Evolutionary conservation across 1,140 invertebrate species (phyloP).

Genomic region (Papilio polyxenes): DNA sequence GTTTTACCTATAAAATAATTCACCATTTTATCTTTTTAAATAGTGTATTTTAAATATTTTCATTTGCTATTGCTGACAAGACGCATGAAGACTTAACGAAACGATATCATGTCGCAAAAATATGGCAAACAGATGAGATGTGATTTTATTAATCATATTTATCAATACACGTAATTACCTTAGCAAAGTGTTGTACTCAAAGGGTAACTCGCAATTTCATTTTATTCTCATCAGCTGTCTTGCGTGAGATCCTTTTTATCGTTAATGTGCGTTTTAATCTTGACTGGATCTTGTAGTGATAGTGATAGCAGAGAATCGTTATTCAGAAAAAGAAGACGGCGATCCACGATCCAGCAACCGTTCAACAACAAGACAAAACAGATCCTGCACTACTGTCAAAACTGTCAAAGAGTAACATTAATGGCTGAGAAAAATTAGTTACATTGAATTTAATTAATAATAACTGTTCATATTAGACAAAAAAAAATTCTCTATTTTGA

Average conservation of each 20-base stretch:
- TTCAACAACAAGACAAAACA: slow-evolving; percentile 34
- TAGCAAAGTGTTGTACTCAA: slow-evolving; percentile 29
- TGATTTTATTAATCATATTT: slow-evolving; percentile 29
- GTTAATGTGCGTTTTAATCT: slow-evolving; percentile 34
- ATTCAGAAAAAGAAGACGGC: slow-evolving; percentile 22
- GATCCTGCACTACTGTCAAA: neutral
- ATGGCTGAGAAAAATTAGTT: too few relatives aligned
- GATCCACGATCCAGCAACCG: slow-evolving; percentile 18
- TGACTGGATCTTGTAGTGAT: neutral
- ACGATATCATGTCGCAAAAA: neutral
- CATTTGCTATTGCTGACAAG: neutral
- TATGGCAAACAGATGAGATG: neutral
- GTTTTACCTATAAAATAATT: slow-evolving; percentile 85
- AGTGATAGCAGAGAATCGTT: slow-evolving; percentile 16
- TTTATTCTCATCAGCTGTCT: neutral
- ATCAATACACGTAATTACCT: slow-evolving; percentile 32
- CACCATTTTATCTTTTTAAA: neutral
- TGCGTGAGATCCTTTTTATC: slow-evolving; percentile 15
- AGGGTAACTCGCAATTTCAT: slow-evolving; percentile 2
- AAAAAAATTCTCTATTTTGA: neutral
- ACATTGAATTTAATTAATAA: too few relatives aligned
- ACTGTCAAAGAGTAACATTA: neutral
- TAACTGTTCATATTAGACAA: neutral
- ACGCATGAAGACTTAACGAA: neutral
- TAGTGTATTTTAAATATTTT: neutral